Evolutionary conservation across 2,797 vertebrate genomes (phyloP).

Genomic region (Discoglossus pictus): DNA sequence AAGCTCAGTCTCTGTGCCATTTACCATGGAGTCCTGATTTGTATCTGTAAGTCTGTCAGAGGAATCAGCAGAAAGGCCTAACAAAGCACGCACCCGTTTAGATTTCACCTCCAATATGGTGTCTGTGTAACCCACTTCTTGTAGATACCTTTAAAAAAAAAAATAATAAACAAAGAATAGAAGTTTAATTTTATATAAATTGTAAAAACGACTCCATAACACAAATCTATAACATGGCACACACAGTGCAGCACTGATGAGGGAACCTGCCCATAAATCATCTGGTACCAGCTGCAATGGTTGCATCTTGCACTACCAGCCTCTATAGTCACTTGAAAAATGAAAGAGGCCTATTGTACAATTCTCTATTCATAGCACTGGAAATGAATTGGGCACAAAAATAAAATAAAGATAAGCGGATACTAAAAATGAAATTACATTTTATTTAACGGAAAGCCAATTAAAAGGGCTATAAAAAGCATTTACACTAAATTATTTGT

Average conservation of each 20-base stretch:
- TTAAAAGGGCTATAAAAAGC: too few species aligned
- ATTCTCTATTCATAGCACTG: conserved; percentile 77
- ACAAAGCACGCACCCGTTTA: conserved; percentile 86
- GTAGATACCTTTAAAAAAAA: conserved; percentile 85
- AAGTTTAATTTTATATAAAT: conserved; percentile 21
- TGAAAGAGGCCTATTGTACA: conserved; percentile 72
- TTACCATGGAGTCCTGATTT: conserved; percentile 87
- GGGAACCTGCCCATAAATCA: conserved; percentile 65
- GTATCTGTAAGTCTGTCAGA: conserved; percentile 81
- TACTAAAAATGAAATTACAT: not conserved
- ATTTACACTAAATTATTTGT: too few species aligned
- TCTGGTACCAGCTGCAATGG: conserved; percentile 75
- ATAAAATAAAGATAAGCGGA: not conserved
- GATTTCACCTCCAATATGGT: conserved; percentile 97
- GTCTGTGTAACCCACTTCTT: conserved; percentile 98
- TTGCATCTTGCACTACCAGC: conserved; percentile 79
- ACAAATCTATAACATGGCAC: conserved; percentile 33
- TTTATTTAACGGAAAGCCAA: too few species aligned
- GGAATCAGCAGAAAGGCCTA: conserved; percentile 85
- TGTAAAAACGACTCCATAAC: not conserved
- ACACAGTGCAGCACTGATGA: conserved; percentile 55
- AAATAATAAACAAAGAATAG: too few species aligned
- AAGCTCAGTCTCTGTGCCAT: conserved; percentile 85
- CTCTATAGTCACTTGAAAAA: conserved; percentile 74
- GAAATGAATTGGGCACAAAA: not conserved